Base-by-base conservation (phyloP, 2,888 invertebrate species). In the Orthonevra nobilis region DNA sequence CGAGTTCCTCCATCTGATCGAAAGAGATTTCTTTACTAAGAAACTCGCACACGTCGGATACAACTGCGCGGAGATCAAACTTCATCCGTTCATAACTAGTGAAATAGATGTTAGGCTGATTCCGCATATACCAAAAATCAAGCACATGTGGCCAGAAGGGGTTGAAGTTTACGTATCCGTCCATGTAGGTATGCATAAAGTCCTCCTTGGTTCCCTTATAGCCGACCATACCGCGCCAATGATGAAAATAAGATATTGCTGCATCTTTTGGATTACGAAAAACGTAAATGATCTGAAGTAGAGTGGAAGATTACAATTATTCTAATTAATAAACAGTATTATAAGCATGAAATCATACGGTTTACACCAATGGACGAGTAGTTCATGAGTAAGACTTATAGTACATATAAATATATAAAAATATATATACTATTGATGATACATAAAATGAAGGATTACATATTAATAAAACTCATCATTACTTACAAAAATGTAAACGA, bases 261-360 rank as follows among this genome's bases (percentile, higher is more conserved):
- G 95, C 94, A 86, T 96, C 96, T 86, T 95, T 94, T 0, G 96
- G 95, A 87, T 97, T 95, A 81, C 97, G 90, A 1, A 95, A 94
- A 0, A 96, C 93, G 83, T 96, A 96, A 58, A 97, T 92, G 34
- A 96, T 90, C 91, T 93, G 46, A 6, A 58, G n/a, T n/a, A n/a
- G n/a, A n/a, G n/a, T n/a, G n/a, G n/a, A n/a, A n/a, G n/a, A n/a
- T n/a, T n/a, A n/a, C n/a, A n/a, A n/a, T n/a, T n/a, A n/a, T n/a
- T n/a, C n/a, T n/a, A n/a, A n/a, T n/a, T n/a, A n/a, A n/a, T n/a
- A n/a, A n/a, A n/a, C n/a, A n/a, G n/a, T n/a, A n/a, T n/a, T n/a
- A n/a, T n/a, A n/a, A n/a, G n/a, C n/a, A n/a, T n/a, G n/a, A n/a
- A n/a, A n/a, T n/a, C n/a, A n/a, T n/a, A n/a, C n/a, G n/a, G n/a